These are phyloP conservation scores for Tryphoninae sp. DNA, from an alignment of 2,888 invertebrate genomes.

Conservation along the genomic window DNA sequence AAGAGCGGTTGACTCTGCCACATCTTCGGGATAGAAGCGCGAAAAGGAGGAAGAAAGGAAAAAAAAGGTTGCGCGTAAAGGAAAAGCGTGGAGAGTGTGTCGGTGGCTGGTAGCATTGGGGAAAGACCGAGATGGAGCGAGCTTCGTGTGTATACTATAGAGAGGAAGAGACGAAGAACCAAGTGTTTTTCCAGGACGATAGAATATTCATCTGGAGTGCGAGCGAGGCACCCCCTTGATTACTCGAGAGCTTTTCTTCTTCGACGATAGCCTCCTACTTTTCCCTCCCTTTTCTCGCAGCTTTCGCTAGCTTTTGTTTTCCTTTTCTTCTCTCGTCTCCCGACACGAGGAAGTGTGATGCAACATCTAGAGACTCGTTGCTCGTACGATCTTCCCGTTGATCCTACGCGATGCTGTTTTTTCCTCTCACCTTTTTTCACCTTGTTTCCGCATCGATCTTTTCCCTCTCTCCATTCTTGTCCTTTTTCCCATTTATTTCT, in stretches of 20 bases:
- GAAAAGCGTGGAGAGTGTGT: slow-evolving; percentile 33
- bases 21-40: slow-evolving; percentile 5
- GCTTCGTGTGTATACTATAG: slow-evolving; percentile 35
- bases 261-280: slow-evolving; percentile 37
- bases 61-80: slow-evolving; percentile 24
- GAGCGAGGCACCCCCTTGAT: slow-evolving; percentile 56
- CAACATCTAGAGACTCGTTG: not conserved
- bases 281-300: not conserved
- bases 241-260: slow-evolving; percentile 56
- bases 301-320: slow-evolving; percentile 17
- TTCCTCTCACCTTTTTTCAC: too few species aligned
- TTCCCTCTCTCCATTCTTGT: not conserved
- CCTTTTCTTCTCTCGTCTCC: slow-evolving; percentile 16
- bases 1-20: slow-evolving; percentile 47
- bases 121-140: slow-evolving; percentile 16
- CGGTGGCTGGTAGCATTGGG: slow-evolving; percentile 8
- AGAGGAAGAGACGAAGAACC: slow-evolving; percentile 48
- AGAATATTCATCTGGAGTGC: slow-evolving; percentile 64
- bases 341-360: not conserved
- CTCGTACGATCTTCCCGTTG: too few species aligned
- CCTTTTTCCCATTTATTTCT: not conserved
- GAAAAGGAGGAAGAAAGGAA: slow-evolving; percentile 15
- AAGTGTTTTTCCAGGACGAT: slow-evolving; percentile 55
- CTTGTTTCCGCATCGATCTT: slow-evolving; percentile 16
- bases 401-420: too few species aligned